Conservation (phyloP, 2,888 invertebrate species). For the Baronia brevicornis region DNA sequence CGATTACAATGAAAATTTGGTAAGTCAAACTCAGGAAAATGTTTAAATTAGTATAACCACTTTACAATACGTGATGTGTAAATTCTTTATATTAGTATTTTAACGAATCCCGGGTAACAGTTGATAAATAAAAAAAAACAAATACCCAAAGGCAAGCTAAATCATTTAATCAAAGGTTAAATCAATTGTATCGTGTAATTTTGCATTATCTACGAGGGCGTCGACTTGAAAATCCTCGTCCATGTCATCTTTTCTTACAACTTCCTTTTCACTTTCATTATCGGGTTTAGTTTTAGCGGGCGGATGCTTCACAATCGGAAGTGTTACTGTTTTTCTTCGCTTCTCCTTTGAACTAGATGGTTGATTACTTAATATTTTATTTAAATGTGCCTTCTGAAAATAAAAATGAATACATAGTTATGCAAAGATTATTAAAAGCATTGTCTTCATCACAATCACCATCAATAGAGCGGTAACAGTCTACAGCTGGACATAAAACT, state of each 20-base stretch:
- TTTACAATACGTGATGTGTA: no score
- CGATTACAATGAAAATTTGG: no score
- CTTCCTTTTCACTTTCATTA: constrained; percentile 10
- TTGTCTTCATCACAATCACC: no score
- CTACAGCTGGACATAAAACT: no score
- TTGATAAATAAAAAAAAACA: constrained; percentile 1
- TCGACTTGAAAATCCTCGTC: constrained; percentile 6
- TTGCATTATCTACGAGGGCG: constrained; percentile 23
- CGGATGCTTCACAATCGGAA: constrained; percentile 19
- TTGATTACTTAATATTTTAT: constrained; percentile 21
- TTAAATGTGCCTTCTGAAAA: constrained; percentile 23
- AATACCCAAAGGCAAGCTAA: not conserved
- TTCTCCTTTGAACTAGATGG: constrained; percentile 36
- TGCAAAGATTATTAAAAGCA: no score
- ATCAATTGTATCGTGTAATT: constrained; percentile 37
- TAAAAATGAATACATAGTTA: no score
- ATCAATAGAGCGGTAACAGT: no score
- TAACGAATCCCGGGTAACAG: not conserved
- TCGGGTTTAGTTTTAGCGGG: constrained; percentile 12
- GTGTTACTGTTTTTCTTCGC: constrained; percentile 33
- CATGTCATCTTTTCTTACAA: constrained; percentile 10
- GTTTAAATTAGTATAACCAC: no score
- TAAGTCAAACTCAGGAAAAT: no score
- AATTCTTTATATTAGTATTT: no score
- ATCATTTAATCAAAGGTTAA: constrained; percentile 42